Base-by-base conservation (phyloP, 1,140 invertebrate genomes). In the Eriocheir sinensis region DNA sequence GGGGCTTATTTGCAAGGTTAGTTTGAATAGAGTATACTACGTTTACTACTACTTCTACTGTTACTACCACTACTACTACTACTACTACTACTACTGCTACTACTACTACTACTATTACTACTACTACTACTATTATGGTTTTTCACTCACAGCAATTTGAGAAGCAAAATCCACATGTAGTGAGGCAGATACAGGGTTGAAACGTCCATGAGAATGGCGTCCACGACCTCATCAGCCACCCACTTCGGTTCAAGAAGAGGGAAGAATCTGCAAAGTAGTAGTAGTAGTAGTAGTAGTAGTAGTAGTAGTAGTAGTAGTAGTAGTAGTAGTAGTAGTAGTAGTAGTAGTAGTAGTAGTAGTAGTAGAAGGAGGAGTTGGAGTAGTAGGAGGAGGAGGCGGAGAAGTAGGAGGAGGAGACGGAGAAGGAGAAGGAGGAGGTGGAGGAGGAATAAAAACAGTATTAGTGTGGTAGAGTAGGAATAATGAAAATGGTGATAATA, bases 141-240 rank as follows among this genome's bases (percentile, higher is more conserved):
- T n/a, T n/a, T n/a, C 34, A 91, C 89, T 91, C 72, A 91, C 89
- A 91, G 34, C 2, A 27, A 15, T 8, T 34, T 53, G 30, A 91
- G 36, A 2, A 48, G 53, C n/a, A 60, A 38, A 21, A 40, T 36
- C 72, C 38, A 79, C 32, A 79, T 36, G 53, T 48, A 60, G 32
- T 9, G 0, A 2, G 92, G 92, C 41, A 93, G 30, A 15, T 38
- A n/a, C n/a, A 93, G 44, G 32, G 85, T 34, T 2, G 44, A 32
- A 1, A 30, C 40, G 36, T 93, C 79, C 80, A 93, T 85, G 21
- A 93, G 21, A 0, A 88, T 89, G 32, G 17, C 92, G 36, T 93
- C 92, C 8, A 93, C 92, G 0, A 36, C 53, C 85, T 93, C 92
- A 1, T 36, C 83, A 0, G 92, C 92, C 30, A 93, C 92, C 0